These are phyloP conservation scores for Channa argus DNA, from an alignment of 2,113 vertebrate genomes.

Conservation along the genomic window DNA sequence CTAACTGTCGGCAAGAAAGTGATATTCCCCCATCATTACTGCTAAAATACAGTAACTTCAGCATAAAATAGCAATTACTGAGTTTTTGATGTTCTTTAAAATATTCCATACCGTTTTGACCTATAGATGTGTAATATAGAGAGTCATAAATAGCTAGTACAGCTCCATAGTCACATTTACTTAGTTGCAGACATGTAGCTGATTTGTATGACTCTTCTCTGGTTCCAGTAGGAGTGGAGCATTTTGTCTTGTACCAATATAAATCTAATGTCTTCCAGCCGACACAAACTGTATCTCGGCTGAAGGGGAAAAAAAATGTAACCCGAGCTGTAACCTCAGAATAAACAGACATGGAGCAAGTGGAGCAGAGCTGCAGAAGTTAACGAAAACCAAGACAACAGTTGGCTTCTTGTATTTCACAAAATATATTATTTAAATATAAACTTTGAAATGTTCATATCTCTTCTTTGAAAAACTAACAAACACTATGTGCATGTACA, in stretches of 20 bases:
- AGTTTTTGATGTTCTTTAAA: not conserved
- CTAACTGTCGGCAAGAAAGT: no score
- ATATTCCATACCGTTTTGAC: not conserved
- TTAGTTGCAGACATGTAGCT: not conserved
- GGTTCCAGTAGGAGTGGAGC: not conserved
- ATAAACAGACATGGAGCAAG: constrained; percentile 1
- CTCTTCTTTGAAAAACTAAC: no score
- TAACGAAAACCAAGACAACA: not conserved
- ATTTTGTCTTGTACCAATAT: not conserved
- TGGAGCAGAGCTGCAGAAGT: not conserved
- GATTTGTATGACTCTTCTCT: not conserved
- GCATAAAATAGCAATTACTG: not conserved
- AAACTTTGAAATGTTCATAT: no score
- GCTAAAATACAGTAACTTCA: not conserved
- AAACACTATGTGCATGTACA: not conserved
- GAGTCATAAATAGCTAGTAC: not conserved
- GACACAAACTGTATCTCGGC: constrained; percentile 3
- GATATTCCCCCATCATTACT: no score
- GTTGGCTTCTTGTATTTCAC: not conserved
- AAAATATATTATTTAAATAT: not conserved
- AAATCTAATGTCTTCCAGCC: constrained; percentile 4
- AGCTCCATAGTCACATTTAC: not conserved
- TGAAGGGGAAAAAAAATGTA: not conserved
- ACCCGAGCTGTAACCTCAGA: not conserved
- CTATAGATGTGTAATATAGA: not conserved